Base-by-base conservation (phyloP, 1,140 invertebrate genomes). In the Drusus annulatus region DNA sequence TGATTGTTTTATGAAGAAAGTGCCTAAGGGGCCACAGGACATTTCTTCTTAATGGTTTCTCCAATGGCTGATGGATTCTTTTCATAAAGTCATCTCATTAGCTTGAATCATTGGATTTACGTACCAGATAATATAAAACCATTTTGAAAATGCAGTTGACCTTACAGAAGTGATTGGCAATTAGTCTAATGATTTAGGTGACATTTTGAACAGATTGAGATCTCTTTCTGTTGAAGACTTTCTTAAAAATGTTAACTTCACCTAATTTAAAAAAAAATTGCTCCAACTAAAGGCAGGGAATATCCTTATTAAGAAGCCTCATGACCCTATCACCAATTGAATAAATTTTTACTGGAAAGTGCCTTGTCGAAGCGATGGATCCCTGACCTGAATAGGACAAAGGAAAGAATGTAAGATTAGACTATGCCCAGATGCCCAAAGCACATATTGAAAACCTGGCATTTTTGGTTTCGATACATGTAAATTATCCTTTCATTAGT, bases 51-150 rank as follows among this genome's bases (percentile, higher is more conserved):
- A 21, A 86, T 91, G 65, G 86, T 89, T 5, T 92, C 91, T 62
- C 91, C 90, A 0, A 68, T 91, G 16, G 87, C 91, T 0, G 86
- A 86, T 23, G 88, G 89, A 69, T 84, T 93, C 15, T 94, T n/a
- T 94, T 81, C 92, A 91, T 78, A 89, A 90, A 78, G 93, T 90
- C 0, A 92, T 94, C 45, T 85, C 91, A 8, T 91, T 93, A 88
- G 93, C 93, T 85, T 94, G 5, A 91, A 91, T 84, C 87, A 90
- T 54, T 94, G 92, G 92, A 28, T 58, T 1, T 25, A 17, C 8
- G 56, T 19, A 15, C 52, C 71, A 6, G 21, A 74, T 6, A 54
- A 56, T 7, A n/a, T 84, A 15, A 84, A n/a, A 86, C 74, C 87
- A 88, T 0, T 19, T 89, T 0, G 82, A 87, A n/a, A 87, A 88